Evolutionary conservation across 2,888 invertebrate genomes (phyloP).

Genomic region (Congeria kusceri): DNA sequence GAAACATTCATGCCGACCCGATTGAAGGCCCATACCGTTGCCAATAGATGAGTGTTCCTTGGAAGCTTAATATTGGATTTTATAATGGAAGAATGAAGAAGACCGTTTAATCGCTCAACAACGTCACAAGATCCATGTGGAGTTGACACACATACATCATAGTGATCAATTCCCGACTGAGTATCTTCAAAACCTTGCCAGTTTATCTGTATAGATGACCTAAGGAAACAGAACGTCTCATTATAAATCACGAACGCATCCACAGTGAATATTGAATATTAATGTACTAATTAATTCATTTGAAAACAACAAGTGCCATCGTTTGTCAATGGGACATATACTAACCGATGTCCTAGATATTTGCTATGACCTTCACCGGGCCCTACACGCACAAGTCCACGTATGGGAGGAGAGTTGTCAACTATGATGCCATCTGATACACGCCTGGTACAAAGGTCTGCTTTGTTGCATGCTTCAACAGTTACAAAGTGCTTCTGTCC

Average conservation of each 20-base stretch:
- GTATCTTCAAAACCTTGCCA: conserved; percentile 49
- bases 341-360: conserved; percentile 48
- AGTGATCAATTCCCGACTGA: conserved; percentile 40
- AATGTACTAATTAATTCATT: no score
- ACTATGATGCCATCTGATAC: conserved; percentile 68
- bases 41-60: conserved; percentile 24
- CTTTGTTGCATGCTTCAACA: conserved; percentile 70
- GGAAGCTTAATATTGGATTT: conserved; percentile 44
- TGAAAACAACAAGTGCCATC: no score
- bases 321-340: neutral
- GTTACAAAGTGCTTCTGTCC: conserved; percentile 62
- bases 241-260: no score
- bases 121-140: conserved; percentile 33
- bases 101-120: conserved; percentile 16
- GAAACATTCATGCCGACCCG: conserved; percentile 18
- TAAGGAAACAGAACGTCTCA: conserved; percentile 7
- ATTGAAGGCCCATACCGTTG: conserved; percentile 31
- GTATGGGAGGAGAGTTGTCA: conserved; percentile 69
- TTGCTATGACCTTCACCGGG: conserved; percentile 37
- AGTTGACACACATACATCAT: conserved; percentile 30
- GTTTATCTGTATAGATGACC: conserved; percentile 25
- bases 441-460: conserved; percentile 55
- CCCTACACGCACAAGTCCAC: conserved; percentile 60
- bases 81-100: conserved; percentile 30
- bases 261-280: no score